These are phyloP conservation scores for Medauroidea extradentata DNA, from an alignment of 1,140 invertebrate species.

Conservation along the genomic window DNA sequence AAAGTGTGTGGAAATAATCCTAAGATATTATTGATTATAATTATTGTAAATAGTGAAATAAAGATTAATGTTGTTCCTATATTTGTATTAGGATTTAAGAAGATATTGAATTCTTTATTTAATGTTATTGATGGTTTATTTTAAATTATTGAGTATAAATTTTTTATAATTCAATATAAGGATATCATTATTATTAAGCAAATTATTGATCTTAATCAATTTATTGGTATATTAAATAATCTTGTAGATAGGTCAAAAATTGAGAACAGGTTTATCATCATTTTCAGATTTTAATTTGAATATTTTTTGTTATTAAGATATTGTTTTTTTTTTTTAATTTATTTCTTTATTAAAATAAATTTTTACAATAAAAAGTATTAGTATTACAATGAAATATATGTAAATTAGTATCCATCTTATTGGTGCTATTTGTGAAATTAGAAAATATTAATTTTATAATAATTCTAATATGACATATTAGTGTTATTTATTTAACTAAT, in stretches of 20 bases:
- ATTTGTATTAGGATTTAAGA: neutral
- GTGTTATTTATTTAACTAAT: conserved; percentile 2
- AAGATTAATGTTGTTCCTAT: neutral
- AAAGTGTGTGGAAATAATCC: conserved; percentile 48
- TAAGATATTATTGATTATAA: neutral
- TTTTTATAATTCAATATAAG: too few relatives aligned
- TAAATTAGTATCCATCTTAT: neutral
- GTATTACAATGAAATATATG: neutral
- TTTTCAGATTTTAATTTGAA: conserved; percentile 4
- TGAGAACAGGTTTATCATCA: conserved; percentile 2
- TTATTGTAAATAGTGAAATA: neutral
- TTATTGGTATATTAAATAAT: neutral
- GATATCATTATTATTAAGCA: too few relatives aligned
- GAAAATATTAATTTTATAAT: conserved; percentile 1
- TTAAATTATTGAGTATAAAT: neutral
- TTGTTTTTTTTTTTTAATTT: neutral
- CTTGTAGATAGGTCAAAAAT: neutral
- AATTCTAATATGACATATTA: conserved; percentile 8
- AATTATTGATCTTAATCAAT: neutral
- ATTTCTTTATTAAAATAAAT: too few relatives aligned
- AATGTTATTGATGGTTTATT: neutral
- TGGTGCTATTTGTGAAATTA: conserved; percentile 2
- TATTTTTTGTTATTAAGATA: neutral
- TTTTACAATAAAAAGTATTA: neutral
- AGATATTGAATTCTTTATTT: too few relatives aligned